Evolutionary conservation across 2,113 vertebrate species (phyloP).

Genomic region (Perca schrenkii): DNA sequence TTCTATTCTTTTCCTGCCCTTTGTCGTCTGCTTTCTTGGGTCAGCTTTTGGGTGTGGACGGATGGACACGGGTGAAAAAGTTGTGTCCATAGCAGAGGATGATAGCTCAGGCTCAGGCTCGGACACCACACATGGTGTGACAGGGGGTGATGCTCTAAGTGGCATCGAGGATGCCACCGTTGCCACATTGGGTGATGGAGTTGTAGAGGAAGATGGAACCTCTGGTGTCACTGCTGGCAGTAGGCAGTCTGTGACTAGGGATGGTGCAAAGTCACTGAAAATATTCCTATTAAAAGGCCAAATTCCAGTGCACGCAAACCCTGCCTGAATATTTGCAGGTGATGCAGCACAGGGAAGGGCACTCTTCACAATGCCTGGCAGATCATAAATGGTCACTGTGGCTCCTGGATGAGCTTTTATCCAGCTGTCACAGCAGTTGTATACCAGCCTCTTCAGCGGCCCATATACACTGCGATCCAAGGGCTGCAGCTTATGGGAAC

Average conservation of each 20-base stretch:
- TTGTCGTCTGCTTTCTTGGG: not conserved
- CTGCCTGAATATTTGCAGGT: not conserved
- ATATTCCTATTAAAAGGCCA: too few relatives aligned
- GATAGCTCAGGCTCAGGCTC: not conserved
- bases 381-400: not conserved
- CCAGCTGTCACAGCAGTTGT: not conserved
- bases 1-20: not conserved
- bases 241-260: not conserved
- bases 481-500: not conserved
- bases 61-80: not conserved
- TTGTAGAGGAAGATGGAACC: not conserved
- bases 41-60: not conserved
- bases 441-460: not conserved
- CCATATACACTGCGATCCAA: too few relatives aligned
- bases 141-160: not conserved
- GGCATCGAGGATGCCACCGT: not conserved
- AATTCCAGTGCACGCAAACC: not conserved
- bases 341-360: too few relatives aligned
- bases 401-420: not conserved
- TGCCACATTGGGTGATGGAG: not conserved
- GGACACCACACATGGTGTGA: not conserved
- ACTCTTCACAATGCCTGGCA: not conserved
- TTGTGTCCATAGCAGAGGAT: not conserved
- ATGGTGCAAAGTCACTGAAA: not conserved
- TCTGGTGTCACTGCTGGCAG: not conserved